Percentiles rank a stretch among this genome's conserved stretches.
These are phyloP conservation scores for Cyclophora albipunctata DNA, from an alignment of 2,888 invertebrate species.

Conservation along the genomic window DNA sequence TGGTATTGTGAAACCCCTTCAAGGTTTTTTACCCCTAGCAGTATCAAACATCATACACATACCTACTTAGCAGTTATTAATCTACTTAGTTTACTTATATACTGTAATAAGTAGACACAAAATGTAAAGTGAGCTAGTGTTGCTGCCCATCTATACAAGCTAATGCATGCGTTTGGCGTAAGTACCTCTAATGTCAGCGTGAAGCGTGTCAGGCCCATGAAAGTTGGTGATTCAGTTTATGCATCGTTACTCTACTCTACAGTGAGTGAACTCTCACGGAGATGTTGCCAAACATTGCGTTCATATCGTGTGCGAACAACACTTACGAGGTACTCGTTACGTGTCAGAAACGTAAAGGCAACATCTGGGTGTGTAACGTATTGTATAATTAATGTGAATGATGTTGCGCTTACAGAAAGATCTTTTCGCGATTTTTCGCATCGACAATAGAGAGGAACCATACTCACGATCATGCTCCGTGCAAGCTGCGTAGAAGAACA, in stretches of 20 bases:
- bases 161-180: constrained; percentile 12
- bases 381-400: constrained; percentile 6
- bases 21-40: too few relatives aligned
- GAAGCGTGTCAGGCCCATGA: constrained; percentile 41
- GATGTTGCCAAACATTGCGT: constrained; percentile 57
- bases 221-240: constrained; percentile 28
- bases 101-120: too few relatives aligned
- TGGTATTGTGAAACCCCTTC: too few relatives aligned
- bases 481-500: constrained; percentile 85
- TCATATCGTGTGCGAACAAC: neutral
- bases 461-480: constrained; percentile 95
- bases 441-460: constrained; percentile 46
- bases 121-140: neutral
- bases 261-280: constrained; percentile 38
- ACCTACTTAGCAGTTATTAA: too few relatives aligned
- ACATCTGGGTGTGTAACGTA: constrained; percentile 14
- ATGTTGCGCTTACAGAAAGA: constrained; percentile 22
- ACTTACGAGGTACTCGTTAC: too few relatives aligned
- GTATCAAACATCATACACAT: too few relatives aligned
- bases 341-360: constrained; percentile 4
- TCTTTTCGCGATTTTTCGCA: constrained; percentile 20
- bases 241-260: constrained; percentile 35
- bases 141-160: neutral
- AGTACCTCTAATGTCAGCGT: constrained; percentile 27
- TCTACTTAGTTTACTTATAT: too few relatives aligned